These are phyloP conservation scores for Hylaeus anthracinus DNA, from an alignment of 1,140 invertebrate genomes.

Conservation along the genomic window DNA sequence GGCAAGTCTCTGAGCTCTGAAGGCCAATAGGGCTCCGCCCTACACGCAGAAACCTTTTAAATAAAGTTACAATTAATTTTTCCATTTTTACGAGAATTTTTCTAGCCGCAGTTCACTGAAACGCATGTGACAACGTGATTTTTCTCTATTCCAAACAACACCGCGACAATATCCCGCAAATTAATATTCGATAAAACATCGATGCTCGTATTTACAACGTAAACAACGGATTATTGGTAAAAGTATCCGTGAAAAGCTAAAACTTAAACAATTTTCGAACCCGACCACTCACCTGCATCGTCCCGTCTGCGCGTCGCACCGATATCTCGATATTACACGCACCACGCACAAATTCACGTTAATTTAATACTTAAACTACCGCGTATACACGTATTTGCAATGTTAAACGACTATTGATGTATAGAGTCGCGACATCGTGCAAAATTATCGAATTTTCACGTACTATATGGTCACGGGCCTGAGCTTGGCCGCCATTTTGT, in stretches of 20 bases:
- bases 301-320: slow-evolving; percentile 77
- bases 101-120: slow-evolving; percentile 47
- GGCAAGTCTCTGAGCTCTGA: slow-evolving; percentile 56
- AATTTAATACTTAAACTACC: slow-evolving; percentile 56
- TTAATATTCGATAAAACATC: slow-evolving; percentile 25
- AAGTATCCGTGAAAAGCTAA: slow-evolving; percentile 30
- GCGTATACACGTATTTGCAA: slow-evolving; percentile 45
- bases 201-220: slow-evolving; percentile 14
- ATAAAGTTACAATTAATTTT: slow-evolving; percentile 54
- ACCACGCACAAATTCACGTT: slow-evolving; percentile 31
- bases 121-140: slow-evolving; percentile 69
- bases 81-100: slow-evolving; percentile 61
- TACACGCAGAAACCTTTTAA: slow-evolving; percentile 55
- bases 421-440: slow-evolving; percentile 66
- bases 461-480: slow-evolving; percentile 74
- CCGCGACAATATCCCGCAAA: slow-evolving; percentile 51
- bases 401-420: slow-evolving; percentile 54
- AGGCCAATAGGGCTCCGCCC: slow-evolving; percentile 69
- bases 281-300: slow-evolving; percentile 79
- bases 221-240: slow-evolving; percentile 54
- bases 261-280: slow-evolving; percentile 62
- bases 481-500: slow-evolving; percentile 77
- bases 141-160: slow-evolving; percentile 77
- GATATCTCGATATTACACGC: slow-evolving; percentile 46
- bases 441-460: slow-evolving; percentile 73